These are phyloP conservation scores for Stegodyphus dumicola DNA, from an alignment of 1,140 invertebrate species.

Conservation along the genomic window DNA sequence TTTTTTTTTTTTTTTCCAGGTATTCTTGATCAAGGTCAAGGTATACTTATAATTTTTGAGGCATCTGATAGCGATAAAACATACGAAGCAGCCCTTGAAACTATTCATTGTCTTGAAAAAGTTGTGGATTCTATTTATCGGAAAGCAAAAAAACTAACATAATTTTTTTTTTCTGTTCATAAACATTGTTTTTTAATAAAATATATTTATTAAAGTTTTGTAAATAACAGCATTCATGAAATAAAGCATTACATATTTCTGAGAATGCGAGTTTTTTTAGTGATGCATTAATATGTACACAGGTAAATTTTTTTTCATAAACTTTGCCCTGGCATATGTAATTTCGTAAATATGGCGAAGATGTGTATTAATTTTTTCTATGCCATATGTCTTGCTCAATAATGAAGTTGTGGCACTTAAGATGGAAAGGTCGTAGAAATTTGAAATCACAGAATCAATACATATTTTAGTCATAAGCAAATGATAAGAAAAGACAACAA, in stretches of 20 bases:
- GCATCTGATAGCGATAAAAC: conserved; percentile 94
- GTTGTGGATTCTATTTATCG: conserved; percentile 98
- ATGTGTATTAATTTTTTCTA: too few relatives aligned
- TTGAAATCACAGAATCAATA: too few relatives aligned
- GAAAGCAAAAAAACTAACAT: conserved; percentile 94
- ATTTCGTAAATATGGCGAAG: too few relatives aligned
- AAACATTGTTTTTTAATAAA: conserved; percentile 32
- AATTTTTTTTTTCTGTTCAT: not conserved
- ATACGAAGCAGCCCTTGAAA: conserved; percentile 96
- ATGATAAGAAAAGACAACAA: too few relatives aligned
- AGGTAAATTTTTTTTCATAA: too few relatives aligned
- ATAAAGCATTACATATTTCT: not conserved
- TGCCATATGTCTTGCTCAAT: too few relatives aligned
- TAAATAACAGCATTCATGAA: conserved; percentile 15
- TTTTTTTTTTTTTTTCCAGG: conserved; percentile 71
- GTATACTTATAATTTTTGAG: conserved; percentile 97
- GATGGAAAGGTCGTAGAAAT: too few relatives aligned
- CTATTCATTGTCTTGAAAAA: conserved; percentile 98
- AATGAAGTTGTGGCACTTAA: too few relatives aligned
- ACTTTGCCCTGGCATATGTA: too few relatives aligned
- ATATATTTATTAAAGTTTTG: conserved; percentile 47
- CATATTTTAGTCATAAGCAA: too few relatives aligned
- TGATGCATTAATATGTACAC: too few relatives aligned
- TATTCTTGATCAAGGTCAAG: conserved; percentile 97
- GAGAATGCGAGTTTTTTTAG: too few relatives aligned